phyloP scores from a whole-genome alignment of 1,140 invertebrate species.

The Ylistrum balloti region DNA sequence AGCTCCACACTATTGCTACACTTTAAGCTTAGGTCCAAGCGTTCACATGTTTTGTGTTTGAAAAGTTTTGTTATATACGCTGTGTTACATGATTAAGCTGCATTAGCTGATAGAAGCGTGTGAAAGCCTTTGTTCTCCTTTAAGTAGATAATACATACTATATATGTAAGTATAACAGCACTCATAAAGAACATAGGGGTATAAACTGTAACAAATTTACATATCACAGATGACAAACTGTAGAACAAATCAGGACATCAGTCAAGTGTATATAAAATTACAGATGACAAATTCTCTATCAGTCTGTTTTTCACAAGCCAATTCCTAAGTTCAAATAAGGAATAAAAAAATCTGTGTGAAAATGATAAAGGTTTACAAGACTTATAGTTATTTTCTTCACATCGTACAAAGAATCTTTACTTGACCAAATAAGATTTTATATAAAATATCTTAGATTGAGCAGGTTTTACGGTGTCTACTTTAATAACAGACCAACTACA shows the following conservation, averaged over 20 bases:
- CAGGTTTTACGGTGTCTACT: too few relatives aligned
- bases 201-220: conserved; percentile 30
- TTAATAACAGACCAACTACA: too few relatives aligned
- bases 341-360: too few relatives aligned
- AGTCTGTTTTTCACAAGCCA: not conserved
- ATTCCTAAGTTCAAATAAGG: too few relatives aligned
- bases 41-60: too few relatives aligned
- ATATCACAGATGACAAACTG: conserved; percentile 34
- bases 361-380: too few relatives aligned
- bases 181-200: conserved; percentile 14
- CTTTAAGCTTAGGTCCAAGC: not conserved
- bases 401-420: too few relatives aligned
- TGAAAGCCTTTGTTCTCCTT: not conserved
- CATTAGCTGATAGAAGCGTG: not conserved
- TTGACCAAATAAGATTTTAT: too few relatives aligned
- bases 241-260: not conserved
- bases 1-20: not conserved
- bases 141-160: conserved; percentile 8
- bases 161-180: not conserved
- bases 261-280: not conserved
- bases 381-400: too few relatives aligned
- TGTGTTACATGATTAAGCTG: not conserved
- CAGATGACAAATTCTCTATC: not conserved
- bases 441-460: too few relatives aligned
- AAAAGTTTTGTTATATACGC: not conserved